Conservation (phyloP, 2,797 vertebrate species). For the Adelosebastes latens region DNA sequence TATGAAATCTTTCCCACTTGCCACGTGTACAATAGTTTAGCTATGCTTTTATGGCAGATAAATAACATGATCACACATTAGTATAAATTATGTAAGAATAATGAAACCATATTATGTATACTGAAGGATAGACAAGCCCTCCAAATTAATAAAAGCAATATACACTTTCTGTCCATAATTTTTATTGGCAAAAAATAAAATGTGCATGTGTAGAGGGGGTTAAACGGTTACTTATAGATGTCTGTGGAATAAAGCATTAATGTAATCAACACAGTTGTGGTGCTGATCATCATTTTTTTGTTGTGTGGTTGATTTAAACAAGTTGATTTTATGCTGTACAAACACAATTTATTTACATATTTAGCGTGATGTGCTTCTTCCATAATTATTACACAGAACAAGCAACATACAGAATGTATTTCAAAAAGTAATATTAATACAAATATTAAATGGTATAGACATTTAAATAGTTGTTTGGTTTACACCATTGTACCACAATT, state of each 20-base stretch:
- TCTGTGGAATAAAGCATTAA: background rate
- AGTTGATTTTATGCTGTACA: background rate
- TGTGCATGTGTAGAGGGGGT: too few species aligned
- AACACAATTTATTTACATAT: background rate
- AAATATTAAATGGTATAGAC: background rate
- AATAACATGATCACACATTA: background rate
- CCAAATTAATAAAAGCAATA: background rate
- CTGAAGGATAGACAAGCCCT: background rate
- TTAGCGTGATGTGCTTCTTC: background rate
- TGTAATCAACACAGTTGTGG: background rate
- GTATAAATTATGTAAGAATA: background rate
- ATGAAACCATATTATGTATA: background rate
- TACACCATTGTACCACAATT: background rate
- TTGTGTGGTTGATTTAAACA: background rate
- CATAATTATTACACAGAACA: background rate
- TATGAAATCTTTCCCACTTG: background rate
- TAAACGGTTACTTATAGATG: background rate
- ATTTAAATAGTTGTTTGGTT: background rate
- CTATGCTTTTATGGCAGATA: background rate
- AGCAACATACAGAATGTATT: background rate
- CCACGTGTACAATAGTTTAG: accelerated
- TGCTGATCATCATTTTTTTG: background rate
- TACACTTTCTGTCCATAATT: background rate
- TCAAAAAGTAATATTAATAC: background rate
- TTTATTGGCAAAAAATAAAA: too few species aligned